Conservation (phyloP, 2,113 vertebrate genomes). For the Raphicerus campestris region DNA sequence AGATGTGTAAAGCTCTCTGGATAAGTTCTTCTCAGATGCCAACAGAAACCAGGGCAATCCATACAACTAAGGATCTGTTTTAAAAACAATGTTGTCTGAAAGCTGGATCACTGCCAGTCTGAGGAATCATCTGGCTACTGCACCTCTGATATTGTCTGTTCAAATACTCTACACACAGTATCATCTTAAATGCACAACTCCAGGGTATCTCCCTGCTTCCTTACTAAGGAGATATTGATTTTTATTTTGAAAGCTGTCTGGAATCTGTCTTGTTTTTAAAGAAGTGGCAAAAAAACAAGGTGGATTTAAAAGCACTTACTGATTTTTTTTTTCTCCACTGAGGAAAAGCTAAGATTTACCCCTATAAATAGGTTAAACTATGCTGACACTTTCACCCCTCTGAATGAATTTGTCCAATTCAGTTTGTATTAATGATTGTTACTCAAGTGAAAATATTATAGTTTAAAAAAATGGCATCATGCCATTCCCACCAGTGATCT, state of each 20-base stretch:
- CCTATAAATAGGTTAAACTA: neutral
- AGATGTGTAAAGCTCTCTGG: constrained; percentile 23
- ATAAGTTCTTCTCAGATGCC: constrained; percentile 73
- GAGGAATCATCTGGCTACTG: constrained; percentile 56
- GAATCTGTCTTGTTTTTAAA: constrained; percentile 44
- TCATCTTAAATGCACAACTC: constrained; percentile 68
- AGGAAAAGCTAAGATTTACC: neutral
- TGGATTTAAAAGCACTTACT: neutral
- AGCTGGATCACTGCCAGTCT: constrained; percentile 63
- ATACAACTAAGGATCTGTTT: constrained; percentile 39
- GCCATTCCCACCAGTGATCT: constrained; percentile 47
- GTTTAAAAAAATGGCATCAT: constrained; percentile 29
- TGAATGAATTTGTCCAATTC: neutral
- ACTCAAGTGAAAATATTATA: neutral
- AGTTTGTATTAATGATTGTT: constrained; percentile 5
- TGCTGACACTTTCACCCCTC: neutral
- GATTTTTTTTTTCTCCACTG: neutral
- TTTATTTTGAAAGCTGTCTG: constrained; percentile 65
- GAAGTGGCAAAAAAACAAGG: neutral
- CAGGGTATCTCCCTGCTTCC: constrained; percentile 63
- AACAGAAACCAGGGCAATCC: constrained; percentile 60
- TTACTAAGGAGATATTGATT: constrained; percentile 52
- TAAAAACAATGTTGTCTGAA: constrained; percentile 49
- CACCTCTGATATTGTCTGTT: constrained; percentile 66
- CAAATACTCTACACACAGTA: constrained; percentile 58